These are phyloP conservation scores for Aegypius monachus DNA, from an alignment of 2,113 vertebrate genomes.

Conservation along the genomic window DNA sequence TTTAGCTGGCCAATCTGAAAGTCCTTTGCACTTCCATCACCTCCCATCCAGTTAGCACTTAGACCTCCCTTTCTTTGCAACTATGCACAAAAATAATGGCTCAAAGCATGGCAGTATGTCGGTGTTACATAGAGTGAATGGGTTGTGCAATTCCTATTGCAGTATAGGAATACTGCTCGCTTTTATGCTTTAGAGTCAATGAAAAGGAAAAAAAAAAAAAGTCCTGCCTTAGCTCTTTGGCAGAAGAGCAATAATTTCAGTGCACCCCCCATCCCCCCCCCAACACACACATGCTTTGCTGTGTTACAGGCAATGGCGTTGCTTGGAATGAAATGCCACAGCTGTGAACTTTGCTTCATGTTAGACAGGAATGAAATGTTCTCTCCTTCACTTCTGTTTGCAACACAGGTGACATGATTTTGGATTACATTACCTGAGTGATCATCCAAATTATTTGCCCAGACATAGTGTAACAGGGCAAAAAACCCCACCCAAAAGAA, in stretches of 20 bases:
- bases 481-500: slow-evolving; percentile 6
- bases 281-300: neutral
- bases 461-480: neutral
- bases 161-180: neutral
- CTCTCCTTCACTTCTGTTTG: neutral
- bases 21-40: neutral
- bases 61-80: neutral
- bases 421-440: neutral
- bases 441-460: slow-evolving; percentile 45
- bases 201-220: neutral
- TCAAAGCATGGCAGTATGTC: neutral
- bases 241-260: neutral
- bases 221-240: neutral
- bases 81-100: neutral
- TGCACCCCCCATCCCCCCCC: neutral
- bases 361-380: slow-evolving; percentile 9
- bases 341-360: neutral
- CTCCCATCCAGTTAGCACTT: neutral
- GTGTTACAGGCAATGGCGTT: neutral
- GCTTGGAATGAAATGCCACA: neutral
- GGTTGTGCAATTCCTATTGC: neutral
- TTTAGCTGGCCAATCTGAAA: neutral
- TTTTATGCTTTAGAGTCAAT: neutral
- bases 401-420: neutral
- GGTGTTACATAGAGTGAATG: neutral